Evolutionary conservation across 2,113 vertebrate genomes (phyloP).

Genomic region (Salvelinus namaycush): DNA sequence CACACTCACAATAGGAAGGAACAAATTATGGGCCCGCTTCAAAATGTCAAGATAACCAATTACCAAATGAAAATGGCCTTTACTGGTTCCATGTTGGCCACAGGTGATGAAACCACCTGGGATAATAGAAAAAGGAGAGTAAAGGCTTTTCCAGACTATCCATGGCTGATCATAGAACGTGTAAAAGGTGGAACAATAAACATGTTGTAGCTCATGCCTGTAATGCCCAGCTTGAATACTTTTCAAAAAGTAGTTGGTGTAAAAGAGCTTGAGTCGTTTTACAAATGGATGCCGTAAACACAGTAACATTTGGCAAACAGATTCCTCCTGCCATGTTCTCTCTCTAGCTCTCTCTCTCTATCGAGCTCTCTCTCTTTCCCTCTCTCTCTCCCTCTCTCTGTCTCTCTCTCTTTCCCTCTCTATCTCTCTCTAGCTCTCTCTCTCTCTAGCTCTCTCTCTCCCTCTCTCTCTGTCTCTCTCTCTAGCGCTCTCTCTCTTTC

Average conservation of each 20-base stretch:
- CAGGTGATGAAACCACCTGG: conserved; percentile 67
- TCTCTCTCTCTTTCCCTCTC: no score
- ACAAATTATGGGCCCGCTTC: conserved; percentile 72
- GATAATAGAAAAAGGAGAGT: conserved; percentile 53
- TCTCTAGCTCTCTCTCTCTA: no score
- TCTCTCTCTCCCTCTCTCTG: no score
- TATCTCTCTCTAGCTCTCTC: no score
- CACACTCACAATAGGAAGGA: conserved; percentile 62
- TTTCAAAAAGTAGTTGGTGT: not conserved
- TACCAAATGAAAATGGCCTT: conserved; percentile 75
- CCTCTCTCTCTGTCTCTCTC: no score
- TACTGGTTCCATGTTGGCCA: conserved; percentile 60
- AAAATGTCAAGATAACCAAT: conserved; percentile 81
- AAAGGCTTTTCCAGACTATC: conserved; percentile 39
- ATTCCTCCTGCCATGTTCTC: no score
- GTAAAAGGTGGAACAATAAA: conserved; percentile 52
- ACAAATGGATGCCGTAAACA: not conserved
- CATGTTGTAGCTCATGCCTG: not conserved
- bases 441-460: no score
- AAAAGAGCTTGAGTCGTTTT: not conserved
- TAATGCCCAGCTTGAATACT: not conserved
- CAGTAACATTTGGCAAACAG: no score
- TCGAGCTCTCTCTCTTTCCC: no score
- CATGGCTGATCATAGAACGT: conserved; percentile 25
- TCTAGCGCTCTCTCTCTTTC: no score